Evolutionary conservation across 2,797 vertebrate species (phyloP).

Genomic region (Rhynchonycteris naso): DNA sequence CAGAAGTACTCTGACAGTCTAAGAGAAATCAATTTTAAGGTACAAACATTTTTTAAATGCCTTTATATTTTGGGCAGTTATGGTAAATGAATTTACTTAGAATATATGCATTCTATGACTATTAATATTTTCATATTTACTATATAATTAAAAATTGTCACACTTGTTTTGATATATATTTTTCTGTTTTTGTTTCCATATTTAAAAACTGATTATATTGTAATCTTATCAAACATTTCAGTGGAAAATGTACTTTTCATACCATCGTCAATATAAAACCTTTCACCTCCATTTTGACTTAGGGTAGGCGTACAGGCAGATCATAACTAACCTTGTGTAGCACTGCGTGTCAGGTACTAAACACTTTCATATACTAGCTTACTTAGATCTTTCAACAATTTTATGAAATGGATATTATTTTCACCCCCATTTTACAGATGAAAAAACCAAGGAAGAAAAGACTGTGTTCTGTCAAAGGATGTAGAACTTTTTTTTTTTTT

Average conservation of each 20-base stretch:
- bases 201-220: constrained; percentile 17
- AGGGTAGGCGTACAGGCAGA: not conserved
- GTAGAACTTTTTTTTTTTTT: too few species aligned
- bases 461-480: not conserved
- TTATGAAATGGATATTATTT: constrained; percentile 10
- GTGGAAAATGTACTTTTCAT: not conserved
- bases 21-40: constrained; percentile 96
- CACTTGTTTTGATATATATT: constrained; percentile 27
- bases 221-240: constrained; percentile 24
- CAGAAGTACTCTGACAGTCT: constrained; percentile 94
- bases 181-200: constrained; percentile 38
- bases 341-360: constrained; percentile 9
- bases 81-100: constrained; percentile 41
- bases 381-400: constrained; percentile 11
- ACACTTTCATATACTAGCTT: not conserved
- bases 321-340: not conserved
- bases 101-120: not conserved
- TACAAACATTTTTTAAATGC: constrained; percentile 77
- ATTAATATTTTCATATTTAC: not conserved
- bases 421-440: constrained; percentile 15
- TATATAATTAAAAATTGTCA: constrained; percentile 24
- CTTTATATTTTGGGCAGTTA: constrained; percentile 50
- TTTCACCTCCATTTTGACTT: constrained; percentile 22
- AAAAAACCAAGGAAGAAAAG: constrained; percentile 37
- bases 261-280: constrained; percentile 21